Evolutionary conservation across 2,888 invertebrate genomes (phyloP).

Genomic region (Globia sparganii): DNA sequence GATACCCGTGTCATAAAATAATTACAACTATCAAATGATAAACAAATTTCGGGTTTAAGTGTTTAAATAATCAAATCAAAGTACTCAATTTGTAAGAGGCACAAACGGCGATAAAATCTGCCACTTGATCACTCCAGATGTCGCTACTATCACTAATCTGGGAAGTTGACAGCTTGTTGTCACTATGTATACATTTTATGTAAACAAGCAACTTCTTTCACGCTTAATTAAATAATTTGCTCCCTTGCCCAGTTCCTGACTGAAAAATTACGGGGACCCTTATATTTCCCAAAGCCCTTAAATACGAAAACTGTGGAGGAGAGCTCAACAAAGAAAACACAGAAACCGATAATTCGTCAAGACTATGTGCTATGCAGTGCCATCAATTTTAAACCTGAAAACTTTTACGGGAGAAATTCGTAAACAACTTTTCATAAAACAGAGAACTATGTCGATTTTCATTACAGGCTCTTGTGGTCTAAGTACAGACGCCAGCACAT

Average conservation of each 20-base stretch:
- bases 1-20: background rate
- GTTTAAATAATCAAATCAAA: too few relatives aligned
- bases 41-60: too few relatives aligned
- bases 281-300: too few relatives aligned
- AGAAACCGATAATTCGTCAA: too few relatives aligned
- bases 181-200: background rate
- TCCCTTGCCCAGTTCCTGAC: background rate
- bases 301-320: too few relatives aligned
- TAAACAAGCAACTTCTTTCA: background rate
- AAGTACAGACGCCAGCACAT: too few relatives aligned
- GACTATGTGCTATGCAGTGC: background rate
- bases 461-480: background rate
- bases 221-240: background rate
- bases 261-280: background rate
- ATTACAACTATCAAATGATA: background rate
- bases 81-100: background rate
- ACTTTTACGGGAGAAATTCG: background rate
- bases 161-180: background rate
- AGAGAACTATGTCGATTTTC: background rate
- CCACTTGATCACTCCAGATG: background rate
- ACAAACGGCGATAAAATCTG: background rate
- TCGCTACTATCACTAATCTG: background rate
- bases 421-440: too few relatives aligned
- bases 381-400: background rate
- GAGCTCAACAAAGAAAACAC: too few relatives aligned